Conservation (phyloP, 2,113 vertebrate species). For the Athene noctua region DNA sequence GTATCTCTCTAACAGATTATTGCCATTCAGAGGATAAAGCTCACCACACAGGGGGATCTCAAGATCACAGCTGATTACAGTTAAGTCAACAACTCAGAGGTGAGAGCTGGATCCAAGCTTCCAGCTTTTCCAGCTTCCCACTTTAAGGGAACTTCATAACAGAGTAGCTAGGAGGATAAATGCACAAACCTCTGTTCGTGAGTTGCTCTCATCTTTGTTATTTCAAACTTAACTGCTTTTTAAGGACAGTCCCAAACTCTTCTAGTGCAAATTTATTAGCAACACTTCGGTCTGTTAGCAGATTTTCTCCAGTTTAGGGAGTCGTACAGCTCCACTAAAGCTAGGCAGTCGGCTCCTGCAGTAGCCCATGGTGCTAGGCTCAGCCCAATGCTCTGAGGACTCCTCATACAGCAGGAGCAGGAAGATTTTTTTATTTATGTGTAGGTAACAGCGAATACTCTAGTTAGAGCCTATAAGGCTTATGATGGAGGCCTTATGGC, state of each 20-base stretch:
- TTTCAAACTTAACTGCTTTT: neutral
- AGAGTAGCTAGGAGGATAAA: neutral
- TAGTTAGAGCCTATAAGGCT: neutral
- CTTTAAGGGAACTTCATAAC: neutral
- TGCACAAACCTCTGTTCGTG: neutral
- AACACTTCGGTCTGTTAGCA: neutral
- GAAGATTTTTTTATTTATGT: neutral
- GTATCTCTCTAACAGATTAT: neutral
- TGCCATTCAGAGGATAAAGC: neutral
- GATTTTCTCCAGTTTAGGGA: neutral
- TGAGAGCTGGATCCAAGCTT: neutral
- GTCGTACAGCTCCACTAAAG: neutral
- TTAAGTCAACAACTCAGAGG: neutral
- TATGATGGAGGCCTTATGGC: neutral
- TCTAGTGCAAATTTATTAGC: neutral
- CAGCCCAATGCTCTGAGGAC: neutral
- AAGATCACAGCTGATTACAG: neutral
- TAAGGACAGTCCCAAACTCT: neutral
- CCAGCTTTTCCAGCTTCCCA: neutral
- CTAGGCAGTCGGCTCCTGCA: accelerated
- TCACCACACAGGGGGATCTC: neutral
- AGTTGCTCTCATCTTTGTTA: neutral
- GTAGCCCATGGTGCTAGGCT: accelerated
- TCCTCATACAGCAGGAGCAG: neutral
- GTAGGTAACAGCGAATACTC: neutral